A percentile compares a stretch with the other conserved stretches of the same genome.
Evolutionary conservation across 2,888 invertebrate species (phyloP).

Genomic region (Epiperipatus broadwayi): DNA sequence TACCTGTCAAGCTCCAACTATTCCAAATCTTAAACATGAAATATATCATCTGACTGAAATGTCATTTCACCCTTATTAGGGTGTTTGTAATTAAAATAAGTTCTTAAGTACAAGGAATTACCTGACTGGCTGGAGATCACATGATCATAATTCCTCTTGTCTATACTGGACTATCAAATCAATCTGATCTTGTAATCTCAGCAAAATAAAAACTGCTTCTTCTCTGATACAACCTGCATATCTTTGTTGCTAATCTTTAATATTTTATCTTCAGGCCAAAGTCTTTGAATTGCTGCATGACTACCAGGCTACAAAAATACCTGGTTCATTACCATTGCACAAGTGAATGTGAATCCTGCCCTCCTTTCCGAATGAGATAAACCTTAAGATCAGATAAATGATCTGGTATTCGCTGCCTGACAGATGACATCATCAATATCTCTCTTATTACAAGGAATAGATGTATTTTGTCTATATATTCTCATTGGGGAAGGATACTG

Average conservation of each 20-base stretch:
- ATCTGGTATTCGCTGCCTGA: too few species aligned
- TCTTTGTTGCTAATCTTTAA: constrained; percentile 86
- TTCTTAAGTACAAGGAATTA: constrained; percentile 50
- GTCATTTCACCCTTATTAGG: constrained; percentile 84
- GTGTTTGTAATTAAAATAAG: constrained; percentile 87
- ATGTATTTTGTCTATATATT: too few species aligned
- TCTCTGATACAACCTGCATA: constrained; percentile 86
- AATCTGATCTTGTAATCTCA: constrained; percentile 59
- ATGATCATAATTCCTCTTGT: constrained; percentile 66
- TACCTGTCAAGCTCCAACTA: constrained; percentile 93
- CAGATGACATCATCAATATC: too few species aligned
- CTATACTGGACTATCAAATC: constrained; percentile 86
- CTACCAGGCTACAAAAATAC: too few species aligned
- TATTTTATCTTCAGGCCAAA: too few species aligned
- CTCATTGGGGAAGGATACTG: too few species aligned
- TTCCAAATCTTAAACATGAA: constrained; percentile 83
- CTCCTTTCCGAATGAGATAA: too few species aligned
- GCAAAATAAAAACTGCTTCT: constrained; percentile 66
- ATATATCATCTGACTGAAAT: constrained; percentile 86
- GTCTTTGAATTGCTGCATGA: too few species aligned
- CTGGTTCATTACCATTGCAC: too few species aligned
- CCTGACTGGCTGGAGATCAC: constrained; percentile 73
- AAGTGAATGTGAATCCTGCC: too few species aligned
- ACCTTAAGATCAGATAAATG: too few species aligned
- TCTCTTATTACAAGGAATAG: too few species aligned